Percentiles rank a stretch among this genome's conserved stretches.
Conservation (phyloP, 37 sponge, comb jelly and placozoan species). For the Agelas oroides region DNA sequence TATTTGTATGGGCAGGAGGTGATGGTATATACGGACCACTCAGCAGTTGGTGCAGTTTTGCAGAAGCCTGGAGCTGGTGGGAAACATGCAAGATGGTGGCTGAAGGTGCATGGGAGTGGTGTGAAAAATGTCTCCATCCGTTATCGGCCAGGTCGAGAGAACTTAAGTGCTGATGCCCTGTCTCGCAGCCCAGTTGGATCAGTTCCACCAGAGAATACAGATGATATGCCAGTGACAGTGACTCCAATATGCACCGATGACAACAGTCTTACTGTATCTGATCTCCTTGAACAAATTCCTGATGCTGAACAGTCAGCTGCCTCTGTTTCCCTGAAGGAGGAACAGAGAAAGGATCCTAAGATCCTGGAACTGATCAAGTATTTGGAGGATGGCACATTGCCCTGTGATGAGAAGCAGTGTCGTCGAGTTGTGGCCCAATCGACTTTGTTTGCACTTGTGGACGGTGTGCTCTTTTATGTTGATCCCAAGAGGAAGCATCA, state of each 20-base stretch:
- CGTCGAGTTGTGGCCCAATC: neutral
- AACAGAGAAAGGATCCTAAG: neutral
- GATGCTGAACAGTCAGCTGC: too few species aligned
- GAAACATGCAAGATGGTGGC: conserved; percentile 59
- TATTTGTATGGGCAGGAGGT: conserved; percentile 43
- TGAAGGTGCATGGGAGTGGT: conserved; percentile 43
- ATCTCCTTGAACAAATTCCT: neutral
- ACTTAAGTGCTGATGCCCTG: conserved; percentile 49
- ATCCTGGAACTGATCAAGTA: neutral
- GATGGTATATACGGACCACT: conserved; percentile 46
- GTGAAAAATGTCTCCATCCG: conserved; percentile 17
- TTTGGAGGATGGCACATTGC: neutral
- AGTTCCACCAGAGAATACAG: neutral
- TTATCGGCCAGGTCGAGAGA: conserved; percentile 51
- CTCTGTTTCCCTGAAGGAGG: too few species aligned
- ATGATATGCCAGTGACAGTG: conserved; percentile 19
- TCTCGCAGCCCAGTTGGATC: conserved; percentile 32
- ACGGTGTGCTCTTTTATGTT: neutral
- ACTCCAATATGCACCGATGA: neutral
- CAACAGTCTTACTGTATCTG: neutral
- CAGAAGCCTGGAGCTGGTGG: conserved; percentile 37
- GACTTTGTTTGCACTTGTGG: neutral
- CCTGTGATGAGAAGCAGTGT: neutral
- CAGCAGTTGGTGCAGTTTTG: conserved; percentile 39
- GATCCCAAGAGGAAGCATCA: neutral